These are phyloP conservation scores for Etheostoma nigrum DNA, from an alignment of 2,797 vertebrate species.

Conservation along the genomic window DNA sequence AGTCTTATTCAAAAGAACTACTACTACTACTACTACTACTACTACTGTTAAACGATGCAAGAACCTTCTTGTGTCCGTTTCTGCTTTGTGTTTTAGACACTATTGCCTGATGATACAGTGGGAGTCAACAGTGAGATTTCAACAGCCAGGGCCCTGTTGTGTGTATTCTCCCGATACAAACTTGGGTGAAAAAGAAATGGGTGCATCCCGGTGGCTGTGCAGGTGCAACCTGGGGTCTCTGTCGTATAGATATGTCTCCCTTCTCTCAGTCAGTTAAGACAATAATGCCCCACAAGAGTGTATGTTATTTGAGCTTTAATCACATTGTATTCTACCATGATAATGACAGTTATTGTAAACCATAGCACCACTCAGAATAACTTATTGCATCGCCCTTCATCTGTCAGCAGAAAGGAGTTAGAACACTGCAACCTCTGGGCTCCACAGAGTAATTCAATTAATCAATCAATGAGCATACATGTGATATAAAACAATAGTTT, in stretches of 20 bases:
- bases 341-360: conserved; percentile 46
- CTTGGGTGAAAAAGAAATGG: neutral
- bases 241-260: neutral
- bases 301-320: neutral
- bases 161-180: conserved; percentile 19
- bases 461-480: conserved; percentile 15
- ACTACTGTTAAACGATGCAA: neutral
- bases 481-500: conserved; percentile 32
- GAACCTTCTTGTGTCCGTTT: conserved; percentile 5
- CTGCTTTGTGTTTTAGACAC: conserved; percentile 7
- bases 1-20: neutral
- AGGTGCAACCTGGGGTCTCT: conserved; percentile 2
- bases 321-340: conserved; percentile 9
- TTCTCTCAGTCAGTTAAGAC: neutral
- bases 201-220: conserved; percentile 5
- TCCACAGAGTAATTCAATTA: conserved; percentile 19
- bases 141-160: conserved; percentile 35
- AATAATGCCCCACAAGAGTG: neutral
- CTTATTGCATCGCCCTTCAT: conserved; percentile 63
- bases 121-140: conserved; percentile 5
- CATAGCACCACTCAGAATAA: conserved; percentile 64
- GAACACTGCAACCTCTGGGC: conserved; percentile 29
- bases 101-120: conserved; percentile 28
- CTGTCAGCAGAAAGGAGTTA: conserved; percentile 32
- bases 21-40: neutral